Base-by-base conservation (phyloP, 2,797 vertebrate genomes). In the Gobio occitaniae region DNA sequence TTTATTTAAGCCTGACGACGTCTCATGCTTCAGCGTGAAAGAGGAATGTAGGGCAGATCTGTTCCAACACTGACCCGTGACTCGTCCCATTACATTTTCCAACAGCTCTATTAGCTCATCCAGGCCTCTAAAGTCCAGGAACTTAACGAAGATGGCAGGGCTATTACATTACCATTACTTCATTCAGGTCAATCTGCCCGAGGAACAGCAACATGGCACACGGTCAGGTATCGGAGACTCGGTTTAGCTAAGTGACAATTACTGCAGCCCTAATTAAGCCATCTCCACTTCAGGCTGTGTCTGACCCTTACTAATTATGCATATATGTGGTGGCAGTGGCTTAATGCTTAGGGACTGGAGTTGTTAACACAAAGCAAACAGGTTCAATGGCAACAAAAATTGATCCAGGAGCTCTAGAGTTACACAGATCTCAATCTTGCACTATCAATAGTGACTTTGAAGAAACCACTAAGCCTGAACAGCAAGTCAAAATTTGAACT, bases 21-120 rank as follows among this genome's bases (percentile, higher is more conserved):
- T 83, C 63, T 89, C 59, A 83, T 59, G 87, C 86, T 71, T 87
- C 70, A 87, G 36, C 66, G 56, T 87, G 75, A 86, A 77, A 54
- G 65, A 88, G 84, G 84, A 88, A 90, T 87, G 87, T 77, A 74
- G 54, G 75, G 82, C 71, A 86, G 74, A 87, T 71, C 80, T 52
- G 78, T 69, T 84, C 70, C 63, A 61, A 83, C 17, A 41, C 84
- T 86, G 82, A 88, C 74, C 87, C 44, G 47, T 82, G 68, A 71
- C 85, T 86, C 79, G 85, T 90, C 86, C 82, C 77, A 90, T 87
- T 83, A 84, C 87, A 88, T 87, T 87, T 88, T 87, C 89, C 87
- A 87, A 86, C 87, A 86, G 78, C 87, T 87, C 76, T 85, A 90
- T 88, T 86, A 86, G 81, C 84, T 84, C 79, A 84, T 82, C 83